These are phyloP conservation scores for Anaspis maculata DNA, from an alignment of 2,888 invertebrate genomes.

Conservation along the genomic window DNA sequence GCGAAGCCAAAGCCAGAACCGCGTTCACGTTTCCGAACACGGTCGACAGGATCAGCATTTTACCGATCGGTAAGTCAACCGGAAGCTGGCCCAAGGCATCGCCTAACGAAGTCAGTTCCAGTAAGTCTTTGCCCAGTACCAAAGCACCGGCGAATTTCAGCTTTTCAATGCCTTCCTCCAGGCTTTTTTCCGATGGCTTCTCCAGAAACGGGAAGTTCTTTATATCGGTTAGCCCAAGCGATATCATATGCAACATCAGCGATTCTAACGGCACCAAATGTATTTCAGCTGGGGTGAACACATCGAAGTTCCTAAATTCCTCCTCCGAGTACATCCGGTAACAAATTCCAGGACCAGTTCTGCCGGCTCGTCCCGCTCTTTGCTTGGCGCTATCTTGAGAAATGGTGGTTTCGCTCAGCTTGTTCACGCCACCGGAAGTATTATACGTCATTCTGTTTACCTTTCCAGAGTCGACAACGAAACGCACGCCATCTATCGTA, in stretches of 20 bases:
- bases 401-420: conserved; percentile 90
- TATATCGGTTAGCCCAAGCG: conserved; percentile 86
- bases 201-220: conserved; percentile 92
- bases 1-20: conserved; percentile 81
- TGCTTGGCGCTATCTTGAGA: conserved; percentile 98
- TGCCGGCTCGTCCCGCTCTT: conserved; percentile 89
- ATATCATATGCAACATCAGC: conserved; percentile 83
- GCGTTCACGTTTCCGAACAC: conserved; percentile 84
- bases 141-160: conserved; percentile 80
- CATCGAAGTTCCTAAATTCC: conserved; percentile 69
- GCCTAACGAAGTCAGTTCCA: conserved; percentile 70
- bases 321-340: conserved; percentile 82
- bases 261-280: conserved; percentile 91
- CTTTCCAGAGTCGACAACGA: conserved; percentile 89
- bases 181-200: conserved; percentile 72
- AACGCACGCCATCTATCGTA: conserved; percentile 95
- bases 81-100: conserved; percentile 81
- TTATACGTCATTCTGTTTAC: conserved; percentile 97
- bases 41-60: conserved; percentile 89
- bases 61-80: conserved; percentile 90
- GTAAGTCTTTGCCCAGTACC: conserved; percentile 58
- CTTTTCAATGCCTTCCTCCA: conserved; percentile 79
- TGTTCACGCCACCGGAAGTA: conserved; percentile 80
- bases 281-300: conserved; percentile 88
- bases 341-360: conserved; percentile 92